Conservation (phyloP, 2,113 vertebrate genomes). For the Asarcornis scutulata region DNA sequence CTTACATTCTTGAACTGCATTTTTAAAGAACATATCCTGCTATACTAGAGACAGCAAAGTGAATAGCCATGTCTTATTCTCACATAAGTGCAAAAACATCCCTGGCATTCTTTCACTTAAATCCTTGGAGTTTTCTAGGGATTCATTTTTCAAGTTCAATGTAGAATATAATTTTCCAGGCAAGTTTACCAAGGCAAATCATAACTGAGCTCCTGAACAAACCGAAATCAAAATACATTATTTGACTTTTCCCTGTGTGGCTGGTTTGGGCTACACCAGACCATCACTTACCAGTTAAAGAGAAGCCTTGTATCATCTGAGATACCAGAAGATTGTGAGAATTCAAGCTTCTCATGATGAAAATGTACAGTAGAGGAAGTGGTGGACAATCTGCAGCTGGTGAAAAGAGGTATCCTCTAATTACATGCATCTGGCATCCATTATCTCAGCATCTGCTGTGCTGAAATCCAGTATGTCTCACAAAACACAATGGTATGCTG, state of each 20-base stretch:
- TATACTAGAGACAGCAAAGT: neutral
- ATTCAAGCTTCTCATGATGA: neutral
- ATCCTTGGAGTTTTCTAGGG: neutral
- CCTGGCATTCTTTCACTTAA: neutral
- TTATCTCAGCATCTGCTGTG: neutral
- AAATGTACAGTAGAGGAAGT: neutral
- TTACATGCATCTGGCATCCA: conserved; percentile 30
- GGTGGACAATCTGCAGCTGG: conserved; percentile 32
- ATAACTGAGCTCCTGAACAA: neutral
- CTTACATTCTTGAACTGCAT: neutral
- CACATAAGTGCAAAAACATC: conserved; percentile 43
- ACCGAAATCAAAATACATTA: neutral
- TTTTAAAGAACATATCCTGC: neutral
- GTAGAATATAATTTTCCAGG: neutral
- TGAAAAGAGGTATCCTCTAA: neutral
- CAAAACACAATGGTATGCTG: neutral
- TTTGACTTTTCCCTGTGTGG: neutral
- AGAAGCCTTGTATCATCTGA: neutral
- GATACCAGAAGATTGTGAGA: neutral
- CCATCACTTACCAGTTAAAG: neutral
- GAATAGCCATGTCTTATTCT: conserved; percentile 34
- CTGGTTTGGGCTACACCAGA: neutral
- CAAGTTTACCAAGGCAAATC: neutral
- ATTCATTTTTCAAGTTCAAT: neutral
- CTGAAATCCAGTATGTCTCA: neutral